phyloP scores from a whole-genome alignment of 2,113 vertebrate genomes.

The Toxotes chatareus region DNA sequence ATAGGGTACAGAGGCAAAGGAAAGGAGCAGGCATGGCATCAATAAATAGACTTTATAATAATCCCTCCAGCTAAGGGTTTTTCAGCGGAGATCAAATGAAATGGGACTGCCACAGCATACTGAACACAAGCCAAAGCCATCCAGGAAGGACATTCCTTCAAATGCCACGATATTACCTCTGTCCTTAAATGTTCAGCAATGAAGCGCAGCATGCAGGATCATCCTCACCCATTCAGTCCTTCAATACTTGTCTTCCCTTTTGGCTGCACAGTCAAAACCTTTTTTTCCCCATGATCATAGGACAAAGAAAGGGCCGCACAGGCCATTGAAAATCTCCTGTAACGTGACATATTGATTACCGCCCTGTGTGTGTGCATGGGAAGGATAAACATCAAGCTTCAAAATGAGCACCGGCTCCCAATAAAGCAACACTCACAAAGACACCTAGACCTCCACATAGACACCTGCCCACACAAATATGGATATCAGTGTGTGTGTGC shows the following conservation, averaged over 20 bases:
- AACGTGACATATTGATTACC: constrained; percentile 28
- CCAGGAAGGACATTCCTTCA: constrained; percentile 23
- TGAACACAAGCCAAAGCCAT: constrained; percentile 38
- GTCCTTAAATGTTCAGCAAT: constrained; percentile 1
- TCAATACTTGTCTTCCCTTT: not conserved
- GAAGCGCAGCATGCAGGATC: constrained; percentile 22
- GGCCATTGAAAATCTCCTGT: constrained; percentile 12
- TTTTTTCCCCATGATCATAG: not conserved
- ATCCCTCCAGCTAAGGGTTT: constrained; percentile 26
- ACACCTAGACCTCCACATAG: not conserved
- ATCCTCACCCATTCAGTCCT: constrained; percentile 22
- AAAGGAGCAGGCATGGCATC: constrained; percentile 30
- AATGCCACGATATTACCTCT: constrained; percentile 12
- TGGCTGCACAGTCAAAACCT: not conserved
- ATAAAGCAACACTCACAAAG: not conserved
- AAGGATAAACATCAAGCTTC: constrained; percentile 7
- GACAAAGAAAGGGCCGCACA: not conserved
- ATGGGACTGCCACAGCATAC: constrained; percentile 18
- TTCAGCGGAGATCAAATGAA: constrained; percentile 43
- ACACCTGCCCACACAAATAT: constrained; percentile 16
- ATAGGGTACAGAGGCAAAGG: constrained; percentile 2
- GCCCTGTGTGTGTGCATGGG: not conserved
- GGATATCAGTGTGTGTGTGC: constrained; percentile 13
- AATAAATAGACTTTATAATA: constrained; percentile 46
- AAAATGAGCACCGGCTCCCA: not conserved